A percentile compares a stretch with the other conserved stretches of the same genome.
phyloP scores from a whole-genome alignment of 2,888 invertebrate genomes.

The Acanthosepion lycidas region DNA sequence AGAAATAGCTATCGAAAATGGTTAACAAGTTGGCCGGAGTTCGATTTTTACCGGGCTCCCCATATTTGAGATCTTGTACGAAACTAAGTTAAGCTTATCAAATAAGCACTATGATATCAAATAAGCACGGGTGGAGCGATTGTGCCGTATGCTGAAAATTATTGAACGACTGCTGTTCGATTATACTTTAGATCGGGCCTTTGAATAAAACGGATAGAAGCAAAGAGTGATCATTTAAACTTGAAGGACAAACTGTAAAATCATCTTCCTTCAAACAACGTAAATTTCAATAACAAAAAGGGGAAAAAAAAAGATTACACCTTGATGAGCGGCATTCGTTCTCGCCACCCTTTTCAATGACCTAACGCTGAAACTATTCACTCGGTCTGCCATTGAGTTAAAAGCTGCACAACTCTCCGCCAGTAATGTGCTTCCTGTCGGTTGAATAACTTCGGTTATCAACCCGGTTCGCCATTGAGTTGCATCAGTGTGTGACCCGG shows the following conservation, averaged over 20 bases:
- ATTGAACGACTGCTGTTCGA: background rate
- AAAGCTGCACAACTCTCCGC: background rate
- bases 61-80: background rate
- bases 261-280: background rate
- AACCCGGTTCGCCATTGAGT: background rate
- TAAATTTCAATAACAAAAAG: background rate
- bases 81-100: background rate
- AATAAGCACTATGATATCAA: background rate
- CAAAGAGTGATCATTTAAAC: background rate
- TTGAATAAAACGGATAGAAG: background rate
- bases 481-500: conserved; percentile 8
- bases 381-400: background rate
- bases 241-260: background rate
- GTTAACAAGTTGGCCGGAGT: too few relatives aligned
- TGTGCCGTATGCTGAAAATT: background rate
- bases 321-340: background rate
- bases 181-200: too few relatives aligned
- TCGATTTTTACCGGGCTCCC: too few relatives aligned
- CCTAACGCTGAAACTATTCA: background rate
- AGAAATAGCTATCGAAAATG: too few relatives aligned
- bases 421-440: background rate
- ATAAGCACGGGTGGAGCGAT: background rate
- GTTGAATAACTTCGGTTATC: background rate
- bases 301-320: background rate
- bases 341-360: background rate